phyloP scores from a whole-genome alignment of 2,113 vertebrate species.

The Otus sunia region DNA sequence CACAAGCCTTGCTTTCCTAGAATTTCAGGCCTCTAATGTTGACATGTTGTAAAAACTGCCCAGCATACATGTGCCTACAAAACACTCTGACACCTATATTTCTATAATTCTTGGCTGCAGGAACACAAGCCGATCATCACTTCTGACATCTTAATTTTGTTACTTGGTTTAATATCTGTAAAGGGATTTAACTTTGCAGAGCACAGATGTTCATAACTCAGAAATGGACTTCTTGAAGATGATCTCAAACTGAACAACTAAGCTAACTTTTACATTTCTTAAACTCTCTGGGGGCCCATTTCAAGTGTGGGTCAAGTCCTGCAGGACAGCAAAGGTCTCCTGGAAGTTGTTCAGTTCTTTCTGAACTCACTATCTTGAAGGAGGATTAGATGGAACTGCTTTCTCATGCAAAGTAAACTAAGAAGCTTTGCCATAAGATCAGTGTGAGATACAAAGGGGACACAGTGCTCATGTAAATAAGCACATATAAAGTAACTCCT shows the following conservation, averaged over 20 bases:
- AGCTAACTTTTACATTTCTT: not conserved
- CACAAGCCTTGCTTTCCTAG: not conserved
- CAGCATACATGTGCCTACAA: not conserved
- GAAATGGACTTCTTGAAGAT: not conserved
- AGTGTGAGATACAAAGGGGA: not conserved
- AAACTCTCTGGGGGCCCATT: not conserved
- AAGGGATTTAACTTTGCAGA: not conserved
- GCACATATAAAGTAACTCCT: not conserved
- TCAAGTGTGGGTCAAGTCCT: not conserved
- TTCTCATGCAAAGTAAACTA: conserved; percentile 2
- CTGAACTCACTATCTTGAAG: not conserved
- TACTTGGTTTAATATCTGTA: not conserved
- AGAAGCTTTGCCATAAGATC: not conserved
- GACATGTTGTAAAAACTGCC: not conserved
- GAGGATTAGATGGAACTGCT: not conserved
- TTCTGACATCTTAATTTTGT: conserved; percentile 16
- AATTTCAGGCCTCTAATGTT: not conserved
- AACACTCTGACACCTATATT: not conserved
- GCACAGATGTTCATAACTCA: not conserved
- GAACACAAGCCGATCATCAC: not conserved
- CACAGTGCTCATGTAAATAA: not conserved
- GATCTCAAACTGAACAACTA: not conserved
- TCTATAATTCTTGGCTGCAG: not conserved
- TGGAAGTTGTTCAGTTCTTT: not conserved
- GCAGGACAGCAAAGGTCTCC: not conserved